These are phyloP conservation scores for Symphodus melops DNA, from an alignment of 2,113 vertebrate genomes.

Conservation along the genomic window DNA sequence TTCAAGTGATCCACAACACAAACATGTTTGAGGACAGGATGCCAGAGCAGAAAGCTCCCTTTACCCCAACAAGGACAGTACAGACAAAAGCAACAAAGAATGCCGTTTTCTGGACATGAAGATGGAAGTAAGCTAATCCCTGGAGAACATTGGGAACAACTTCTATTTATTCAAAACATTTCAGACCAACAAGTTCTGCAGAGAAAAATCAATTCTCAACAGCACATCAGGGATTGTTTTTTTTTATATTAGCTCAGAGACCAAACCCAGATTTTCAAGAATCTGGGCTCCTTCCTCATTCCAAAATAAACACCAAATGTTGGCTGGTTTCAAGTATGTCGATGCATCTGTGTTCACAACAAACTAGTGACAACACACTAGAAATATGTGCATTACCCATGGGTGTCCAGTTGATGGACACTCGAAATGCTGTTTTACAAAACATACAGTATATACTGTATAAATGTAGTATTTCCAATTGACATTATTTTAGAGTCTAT, in stretches of 20 bases:
- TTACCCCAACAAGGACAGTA: neutral
- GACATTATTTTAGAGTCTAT: too few relatives aligned
- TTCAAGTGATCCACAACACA: constrained; percentile 30
- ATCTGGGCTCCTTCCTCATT: neutral
- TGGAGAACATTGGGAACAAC: neutral
- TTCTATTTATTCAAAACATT: neutral
- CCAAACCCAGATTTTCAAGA: neutral
- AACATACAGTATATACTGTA: too few relatives aligned
- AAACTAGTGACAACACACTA: neutral
- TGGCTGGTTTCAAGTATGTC: neutral
- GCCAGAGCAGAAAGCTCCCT: neutral
- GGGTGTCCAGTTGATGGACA: neutral
- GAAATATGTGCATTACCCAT: neutral
- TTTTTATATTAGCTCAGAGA: neutral
- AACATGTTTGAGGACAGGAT: constrained; percentile 20
- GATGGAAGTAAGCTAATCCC: neutral
- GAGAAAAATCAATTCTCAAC: neutral
- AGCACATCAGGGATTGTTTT: neutral
- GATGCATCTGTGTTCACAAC: too few relatives aligned
- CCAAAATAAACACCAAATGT: neutral
- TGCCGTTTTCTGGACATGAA: neutral
- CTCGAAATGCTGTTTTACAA: neutral
- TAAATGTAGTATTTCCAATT: too few relatives aligned
- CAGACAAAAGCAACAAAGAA: constrained; percentile 1
- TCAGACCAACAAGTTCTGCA: neutral